phyloP scores from a whole-genome alignment of 2,888 invertebrate genomes.

The Drosophila paracracens region DNA sequence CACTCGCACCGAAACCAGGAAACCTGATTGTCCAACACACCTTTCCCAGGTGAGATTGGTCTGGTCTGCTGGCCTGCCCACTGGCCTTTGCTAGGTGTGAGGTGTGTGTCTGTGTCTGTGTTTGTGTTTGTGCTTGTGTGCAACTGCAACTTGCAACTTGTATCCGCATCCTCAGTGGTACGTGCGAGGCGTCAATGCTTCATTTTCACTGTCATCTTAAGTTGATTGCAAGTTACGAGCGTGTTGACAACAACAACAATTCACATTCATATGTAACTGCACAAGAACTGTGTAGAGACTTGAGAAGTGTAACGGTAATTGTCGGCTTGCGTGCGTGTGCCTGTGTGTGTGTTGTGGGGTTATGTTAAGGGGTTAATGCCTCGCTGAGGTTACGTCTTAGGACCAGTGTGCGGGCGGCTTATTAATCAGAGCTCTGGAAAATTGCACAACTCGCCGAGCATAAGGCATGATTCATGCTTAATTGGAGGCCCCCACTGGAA shows the following conservation, averaged over 20 bases:
- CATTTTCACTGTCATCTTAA: constrained; percentile 84
- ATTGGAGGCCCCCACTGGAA: constrained; percentile 48
- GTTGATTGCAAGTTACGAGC: constrained; percentile 85
- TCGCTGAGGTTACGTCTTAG: constrained; percentile 29
- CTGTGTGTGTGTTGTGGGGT: constrained; percentile 46
- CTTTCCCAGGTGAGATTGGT: constrained; percentile 43
- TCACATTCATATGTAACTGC: constrained; percentile 9
- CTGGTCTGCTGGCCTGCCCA: constrained; percentile 44
- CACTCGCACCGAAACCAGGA: constrained; percentile 53
- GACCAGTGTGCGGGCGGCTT: constrained; percentile 67
- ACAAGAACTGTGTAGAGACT: constrained; percentile 36
- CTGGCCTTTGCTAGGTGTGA: constrained; percentile 45
- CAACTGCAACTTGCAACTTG: constrained; percentile 45
- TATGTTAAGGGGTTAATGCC: constrained; percentile 59
- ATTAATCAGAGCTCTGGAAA: constrained; percentile 61
- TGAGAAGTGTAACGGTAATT: constrained; percentile 62
- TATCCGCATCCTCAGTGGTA: constrained; percentile 68
- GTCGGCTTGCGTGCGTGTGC: constrained; percentile 49
- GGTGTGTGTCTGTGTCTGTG: constrained; percentile 3
- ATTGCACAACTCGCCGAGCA: constrained; percentile 52
- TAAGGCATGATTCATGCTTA: constrained; percentile 74
- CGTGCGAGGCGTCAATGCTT: constrained; percentile 84
- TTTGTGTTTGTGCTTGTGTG: constrained; percentile 10
- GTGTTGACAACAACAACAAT: constrained; percentile 71
- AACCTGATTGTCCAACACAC: constrained; percentile 74